These are phyloP conservation scores for Octopus bimaculoides DNA, from an alignment of 1,140 invertebrate genomes.

Conservation along the genomic window DNA sequence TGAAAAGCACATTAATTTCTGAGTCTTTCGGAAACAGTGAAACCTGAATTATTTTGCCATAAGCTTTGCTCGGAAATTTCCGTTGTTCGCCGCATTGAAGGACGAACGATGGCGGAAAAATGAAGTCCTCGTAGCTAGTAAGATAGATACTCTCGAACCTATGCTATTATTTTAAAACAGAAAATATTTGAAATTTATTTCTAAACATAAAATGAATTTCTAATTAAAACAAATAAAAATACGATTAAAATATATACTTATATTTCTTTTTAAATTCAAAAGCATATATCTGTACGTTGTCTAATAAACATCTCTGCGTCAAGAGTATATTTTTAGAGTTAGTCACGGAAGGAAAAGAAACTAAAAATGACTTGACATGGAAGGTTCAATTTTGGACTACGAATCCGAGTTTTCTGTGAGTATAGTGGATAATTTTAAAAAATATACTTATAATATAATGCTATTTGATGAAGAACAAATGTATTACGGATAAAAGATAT, in stretches of 20 bases:
- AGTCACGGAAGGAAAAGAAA: neutral
- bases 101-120: conserved; percentile 48
- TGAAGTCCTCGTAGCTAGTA: conserved; percentile 12
- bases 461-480: too few species aligned
- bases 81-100: conserved; percentile 48
- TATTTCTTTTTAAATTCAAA: too few species aligned
- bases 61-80: conserved; percentile 42
- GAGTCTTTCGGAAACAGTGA: neutral
- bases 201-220: too few species aligned
- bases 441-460: neutral
- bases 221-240: too few species aligned
- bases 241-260: too few species aligned
- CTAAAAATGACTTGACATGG: conserved; percentile 12
- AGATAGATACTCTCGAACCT: conserved; percentile 4
- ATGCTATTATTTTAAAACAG: neutral
- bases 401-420: conserved; percentile 28
- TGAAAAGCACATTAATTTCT: neutral
- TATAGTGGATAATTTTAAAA: conserved; percentile 2
- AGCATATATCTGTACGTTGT: neutral
- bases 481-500: too few species aligned
- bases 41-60: conserved; percentile 9
- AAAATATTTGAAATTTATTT: too few species aligned
- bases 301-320: neutral
- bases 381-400: conserved; percentile 13
- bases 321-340: neutral